Evolutionary conservation across 2,797 vertebrate species (phyloP), one percentile per base, ranked within the genome.

Genomic region (Cyclura pinguis): DNA sequence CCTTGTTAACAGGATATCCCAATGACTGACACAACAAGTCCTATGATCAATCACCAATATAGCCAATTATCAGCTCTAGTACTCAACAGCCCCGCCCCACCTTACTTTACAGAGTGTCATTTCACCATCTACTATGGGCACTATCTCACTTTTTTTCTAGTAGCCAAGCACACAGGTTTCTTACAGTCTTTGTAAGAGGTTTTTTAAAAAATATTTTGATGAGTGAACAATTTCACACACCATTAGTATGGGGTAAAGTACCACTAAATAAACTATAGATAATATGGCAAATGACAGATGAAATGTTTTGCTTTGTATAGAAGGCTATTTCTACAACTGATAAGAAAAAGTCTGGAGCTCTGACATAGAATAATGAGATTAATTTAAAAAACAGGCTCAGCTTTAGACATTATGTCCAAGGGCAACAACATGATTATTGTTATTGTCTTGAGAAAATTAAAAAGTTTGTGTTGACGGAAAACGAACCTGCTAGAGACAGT

Each of bases 281-380:
- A 90, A 91, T 74, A 57, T 38, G 87, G 90, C 89, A 83, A 93
- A 88, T 94, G 89, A 92, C 90, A 93, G 89, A 95, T 93, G 91
- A 94, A 95, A 94, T 84, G 94, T 95, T 94, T 89, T 27, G 42
- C 47, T 94, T 92, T 94, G 88, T 78, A 92, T 12, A 0, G 93
- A 93, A 94, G 74, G 50, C 86, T 94, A 80, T 96, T 96, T 95
- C 91, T 92, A 91, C 88, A 85, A 85, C 80, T 91, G 94, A 93
- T 94, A 84, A 74, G 38, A 50, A 91, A 92, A 94, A 93, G 77
- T 55, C 73, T 77, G 92, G 64, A 92, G 59, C 69, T 93, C 85
- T 95, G 94, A 94, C 94, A 73, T 62, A 95, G 90, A 93, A 93
- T 96, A 96, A 96, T 95, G 93, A 83, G 92, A 95, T 95, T 96